Base-by-base conservation (phyloP, 2,797 vertebrate genomes). In the Sebastes nivosus region DNA sequence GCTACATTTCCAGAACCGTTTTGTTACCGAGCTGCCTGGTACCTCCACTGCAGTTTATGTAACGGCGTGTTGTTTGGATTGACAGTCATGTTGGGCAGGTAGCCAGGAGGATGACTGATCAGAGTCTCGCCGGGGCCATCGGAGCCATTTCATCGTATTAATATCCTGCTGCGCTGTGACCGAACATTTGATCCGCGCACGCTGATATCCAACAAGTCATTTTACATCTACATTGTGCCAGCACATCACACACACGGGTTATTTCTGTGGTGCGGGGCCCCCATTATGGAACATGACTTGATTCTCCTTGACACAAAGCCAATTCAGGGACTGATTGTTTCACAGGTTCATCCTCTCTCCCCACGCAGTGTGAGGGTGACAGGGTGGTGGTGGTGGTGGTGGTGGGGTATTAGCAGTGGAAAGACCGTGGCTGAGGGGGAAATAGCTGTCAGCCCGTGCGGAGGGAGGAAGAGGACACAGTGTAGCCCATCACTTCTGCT, bases 231-330 rank as follows among this genome's bases (percentile, higher is more conserved):
- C 73, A 46, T 30, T 16, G 71, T 77, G 67, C 76, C 77, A 64
- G 68, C 27, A 16, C 81, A 64, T 82, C 59, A 75, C 82, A 79
- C 14, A 11, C 3, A 64, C 4, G 52, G 67, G 57, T 74, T 80
- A 24, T 87, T 80, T 81, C 77, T 78, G 72, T 54, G 52, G 63
- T 5, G 22, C 24, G 16, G 7, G 10, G 66, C 38, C 80, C 79
- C 72, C 52, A 88, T 93, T 88, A 87, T 66, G 50, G 82, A 88
- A 84, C 83, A 79, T 65, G 72, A 88, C 91, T 93, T 93, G 85
- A 93, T 93, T 90, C 81, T 89, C 54, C 70, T 75, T 90, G 91
- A 93, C 93, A 92, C 82, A 89, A 92, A 93, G 87, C 88, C 89
- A 93, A 92, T 93, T 87, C 85, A 78, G 75, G 70, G 75, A 85